These are phyloP conservation scores for Geopemphigus sp. DNA, from an alignment of 1,140 invertebrate genomes.

Conservation along the genomic window DNA sequence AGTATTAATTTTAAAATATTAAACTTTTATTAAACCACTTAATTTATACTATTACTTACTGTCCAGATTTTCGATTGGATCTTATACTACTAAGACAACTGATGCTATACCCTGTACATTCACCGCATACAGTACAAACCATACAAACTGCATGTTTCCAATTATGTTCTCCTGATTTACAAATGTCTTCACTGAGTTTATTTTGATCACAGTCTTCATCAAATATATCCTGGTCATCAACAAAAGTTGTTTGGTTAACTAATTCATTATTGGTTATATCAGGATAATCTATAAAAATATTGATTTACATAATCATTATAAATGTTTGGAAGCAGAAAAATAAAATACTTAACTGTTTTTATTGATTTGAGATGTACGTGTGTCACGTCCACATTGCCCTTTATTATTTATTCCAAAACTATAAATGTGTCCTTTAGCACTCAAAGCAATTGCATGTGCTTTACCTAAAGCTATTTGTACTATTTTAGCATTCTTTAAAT, in stretches of 20 bases:
- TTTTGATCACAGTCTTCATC: slow-evolving; percentile 8
- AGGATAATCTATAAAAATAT: slow-evolving; percentile 37
- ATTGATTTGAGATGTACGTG: background rate
- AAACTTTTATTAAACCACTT: too few relatives aligned
- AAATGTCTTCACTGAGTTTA: slow-evolving; percentile 60
- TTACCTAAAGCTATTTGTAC: slow-evolving; percentile 87
- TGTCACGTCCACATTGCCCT: slow-evolving; percentile 91
- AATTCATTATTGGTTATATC: slow-evolving; percentile 26
- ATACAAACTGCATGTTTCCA: slow-evolving; percentile 82
- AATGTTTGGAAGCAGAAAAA: slow-evolving; percentile 13
- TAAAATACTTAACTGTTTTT: slow-evolving; percentile 39
- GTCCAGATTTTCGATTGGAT: slow-evolving; percentile 79
- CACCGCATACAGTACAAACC: slow-evolving; percentile 86
- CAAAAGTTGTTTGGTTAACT: background rate
- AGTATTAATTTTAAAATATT: too few relatives aligned
- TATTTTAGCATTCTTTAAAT: slow-evolving; percentile 77
- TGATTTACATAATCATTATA: background rate
- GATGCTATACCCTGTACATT: slow-evolving; percentile 89
- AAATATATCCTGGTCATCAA: background rate
- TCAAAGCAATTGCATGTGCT: slow-evolving; percentile 87
- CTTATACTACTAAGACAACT: slow-evolving; percentile 76
- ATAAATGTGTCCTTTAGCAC: slow-evolving; percentile 84
- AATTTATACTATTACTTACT: slow-evolving; percentile 64
- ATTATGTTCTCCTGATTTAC: slow-evolving; percentile 68
- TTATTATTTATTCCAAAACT: slow-evolving; percentile 98